Percentiles rank a stretch among this genome's conserved stretches.
Conservation (phyloP, 2,113 vertebrate species). For the Cebus imitator region DNA sequence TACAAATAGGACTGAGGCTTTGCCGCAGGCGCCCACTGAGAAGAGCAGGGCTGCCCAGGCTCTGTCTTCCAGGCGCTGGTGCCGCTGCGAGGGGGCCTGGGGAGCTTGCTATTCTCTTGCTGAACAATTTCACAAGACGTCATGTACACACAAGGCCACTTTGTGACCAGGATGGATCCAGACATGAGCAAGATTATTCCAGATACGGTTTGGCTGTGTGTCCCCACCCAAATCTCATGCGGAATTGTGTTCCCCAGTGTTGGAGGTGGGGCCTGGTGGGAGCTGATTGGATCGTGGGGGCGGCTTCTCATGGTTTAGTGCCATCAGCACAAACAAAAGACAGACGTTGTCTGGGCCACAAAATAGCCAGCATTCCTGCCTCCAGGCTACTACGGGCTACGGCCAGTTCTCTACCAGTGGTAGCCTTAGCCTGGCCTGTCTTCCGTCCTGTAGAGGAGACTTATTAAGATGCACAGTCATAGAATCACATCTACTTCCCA, state of each 20-base stretch:
- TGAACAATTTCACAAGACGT: not conserved
- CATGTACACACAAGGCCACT: not conserved
- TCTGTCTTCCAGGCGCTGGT: fast-evolving
- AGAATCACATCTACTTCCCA: not conserved
- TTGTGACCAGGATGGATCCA: not conserved
- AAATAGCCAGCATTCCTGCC: not conserved
- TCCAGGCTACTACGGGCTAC: not conserved
- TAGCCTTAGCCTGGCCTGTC: not conserved
- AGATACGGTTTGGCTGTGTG: not conserved
- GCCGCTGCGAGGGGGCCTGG: not conserved
- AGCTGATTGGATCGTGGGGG: too few species aligned
- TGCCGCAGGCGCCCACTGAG: not conserved
- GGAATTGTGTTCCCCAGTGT: too few species aligned
- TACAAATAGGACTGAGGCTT: not conserved
- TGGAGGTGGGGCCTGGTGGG: too few species aligned
- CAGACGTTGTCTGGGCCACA: fast-evolving
- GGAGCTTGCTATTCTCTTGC: not conserved
- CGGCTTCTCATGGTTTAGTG: too few species aligned
- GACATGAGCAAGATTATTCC: not conserved
- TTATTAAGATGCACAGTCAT: not conserved
- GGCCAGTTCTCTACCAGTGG: not conserved
- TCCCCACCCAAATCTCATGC: too few species aligned
- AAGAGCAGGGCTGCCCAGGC: not conserved
- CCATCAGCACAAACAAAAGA: not conserved
- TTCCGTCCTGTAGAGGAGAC: not conserved